Evolutionary conservation across 2,113 vertebrate species (phyloP).

Genomic region (Acinonyx jubatus): DNA sequence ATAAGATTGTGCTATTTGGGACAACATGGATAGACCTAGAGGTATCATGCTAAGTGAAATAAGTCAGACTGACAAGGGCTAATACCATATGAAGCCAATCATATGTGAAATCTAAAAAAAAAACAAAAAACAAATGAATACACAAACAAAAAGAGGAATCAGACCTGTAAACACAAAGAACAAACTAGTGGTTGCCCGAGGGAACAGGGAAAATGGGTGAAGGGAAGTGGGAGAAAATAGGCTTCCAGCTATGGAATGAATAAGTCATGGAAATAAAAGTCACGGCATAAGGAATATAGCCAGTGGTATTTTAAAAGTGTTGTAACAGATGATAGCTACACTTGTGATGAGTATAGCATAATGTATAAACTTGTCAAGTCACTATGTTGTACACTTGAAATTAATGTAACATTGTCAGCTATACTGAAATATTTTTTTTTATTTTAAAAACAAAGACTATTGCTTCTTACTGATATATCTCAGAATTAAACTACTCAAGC

Average conservation of each 20-base stretch:
- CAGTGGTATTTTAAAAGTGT: neutral
- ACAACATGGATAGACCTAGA: neutral
- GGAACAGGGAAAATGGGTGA: neutral
- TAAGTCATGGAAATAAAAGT: neutral
- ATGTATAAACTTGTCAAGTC: neutral
- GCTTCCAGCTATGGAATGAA: neutral
- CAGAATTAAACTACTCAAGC: neutral
- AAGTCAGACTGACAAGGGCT: neutral
- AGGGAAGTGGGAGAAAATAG: neutral
- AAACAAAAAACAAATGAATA: neutral
- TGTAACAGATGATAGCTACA: neutral
- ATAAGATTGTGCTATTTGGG: neutral
- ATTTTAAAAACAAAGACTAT: neutral
- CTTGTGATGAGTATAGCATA: neutral
- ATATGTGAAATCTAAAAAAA: neutral
- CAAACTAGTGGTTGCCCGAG: neutral
- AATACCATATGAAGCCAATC: neutral
- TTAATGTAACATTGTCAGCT: neutral
- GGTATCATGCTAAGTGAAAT: neutral
- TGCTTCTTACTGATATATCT: neutral
- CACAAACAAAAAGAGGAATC: neutral
- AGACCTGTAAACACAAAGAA: neutral
- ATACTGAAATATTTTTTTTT: neutral
- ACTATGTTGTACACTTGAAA: neutral
- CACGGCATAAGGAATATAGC: neutral